Percentiles rank a stretch among this genome's conserved stretches.
phyloP scores from a whole-genome alignment of 1,140 invertebrate species.

The Halictus rubicundus region DNA sequence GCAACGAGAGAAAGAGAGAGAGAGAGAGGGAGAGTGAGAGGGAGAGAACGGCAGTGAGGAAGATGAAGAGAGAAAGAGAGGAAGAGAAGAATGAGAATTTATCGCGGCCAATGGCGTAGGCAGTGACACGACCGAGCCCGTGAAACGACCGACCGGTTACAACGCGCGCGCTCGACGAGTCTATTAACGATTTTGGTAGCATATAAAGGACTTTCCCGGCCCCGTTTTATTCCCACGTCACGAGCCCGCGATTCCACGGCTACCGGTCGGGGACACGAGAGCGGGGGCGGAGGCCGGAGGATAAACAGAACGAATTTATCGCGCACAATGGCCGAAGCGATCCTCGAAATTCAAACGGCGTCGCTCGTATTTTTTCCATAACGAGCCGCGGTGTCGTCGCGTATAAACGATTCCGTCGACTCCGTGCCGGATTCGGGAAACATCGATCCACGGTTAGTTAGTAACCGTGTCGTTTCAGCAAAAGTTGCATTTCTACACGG shows the following conservation, averaged over 20 bases:
- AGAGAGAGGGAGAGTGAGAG: background rate
- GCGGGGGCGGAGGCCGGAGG: background rate
- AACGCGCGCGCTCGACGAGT: background rate
- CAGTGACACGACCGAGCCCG: slow-evolving; percentile 1
- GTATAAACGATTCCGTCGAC: slow-evolving; percentile 12
- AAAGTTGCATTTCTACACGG: too few relatives aligned
- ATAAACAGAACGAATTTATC: slow-evolving; percentile 33
- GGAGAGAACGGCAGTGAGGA: background rate
- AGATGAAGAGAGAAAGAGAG: background rate
- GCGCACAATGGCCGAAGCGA: background rate
- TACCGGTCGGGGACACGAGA: background rate
- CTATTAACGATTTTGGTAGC: slow-evolving; percentile 41
- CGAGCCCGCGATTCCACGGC: background rate
- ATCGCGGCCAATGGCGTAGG: slow-evolving; percentile 49
- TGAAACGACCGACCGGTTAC: slow-evolving; percentile 21
- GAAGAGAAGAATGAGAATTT: slow-evolving; percentile 46
- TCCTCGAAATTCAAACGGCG: slow-evolving; percentile 24
- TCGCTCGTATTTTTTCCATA: slow-evolving; percentile 17
- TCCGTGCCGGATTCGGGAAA: background rate
- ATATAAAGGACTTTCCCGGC: slow-evolving; percentile 14
- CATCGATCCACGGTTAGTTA: slow-evolving; percentile 23
- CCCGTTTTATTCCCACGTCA: slow-evolving; percentile 18
- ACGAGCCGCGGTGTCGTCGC: background rate
- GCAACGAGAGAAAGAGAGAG: slow-evolving; percentile 3
- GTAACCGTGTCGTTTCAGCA: too few relatives aligned